Evolutionary conservation across 2,113 vertebrate genomes (phyloP).

Genomic region (Myrmecobius fasciatus): DNA sequence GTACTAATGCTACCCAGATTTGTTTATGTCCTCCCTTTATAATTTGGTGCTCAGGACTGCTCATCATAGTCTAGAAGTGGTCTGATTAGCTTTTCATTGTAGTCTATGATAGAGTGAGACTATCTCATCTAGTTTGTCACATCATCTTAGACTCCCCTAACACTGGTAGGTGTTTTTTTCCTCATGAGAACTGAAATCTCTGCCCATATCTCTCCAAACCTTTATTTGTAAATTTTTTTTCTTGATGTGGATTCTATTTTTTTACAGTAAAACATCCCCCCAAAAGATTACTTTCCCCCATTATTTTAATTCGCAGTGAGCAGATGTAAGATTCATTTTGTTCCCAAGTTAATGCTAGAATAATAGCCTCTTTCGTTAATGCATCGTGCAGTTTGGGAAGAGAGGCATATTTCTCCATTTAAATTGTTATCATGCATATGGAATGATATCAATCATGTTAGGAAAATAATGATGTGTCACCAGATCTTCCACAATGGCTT

Average conservation of each 20-base stretch:
- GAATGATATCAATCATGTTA: conserved; percentile 23
- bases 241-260: background rate
- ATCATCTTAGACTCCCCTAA: background rate
- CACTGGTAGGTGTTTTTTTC: background rate
- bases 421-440: conserved; percentile 44
- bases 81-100: background rate
- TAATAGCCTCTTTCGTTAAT: background rate
- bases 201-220: background rate
- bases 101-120: background rate
- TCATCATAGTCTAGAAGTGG: background rate
- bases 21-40: background rate
- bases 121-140: background rate
- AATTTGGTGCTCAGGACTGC: background rate
- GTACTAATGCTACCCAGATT: background rate
- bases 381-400: conserved; percentile 38
- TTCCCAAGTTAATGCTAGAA: background rate
- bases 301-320: background rate
- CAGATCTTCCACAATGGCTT: conserved; percentile 7
- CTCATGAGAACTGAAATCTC: background rate
- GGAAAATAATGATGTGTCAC: background rate
- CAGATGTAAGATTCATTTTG: background rate
- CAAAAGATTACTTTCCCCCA: background rate
- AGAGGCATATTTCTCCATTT: conserved; percentile 20
- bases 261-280: background rate
- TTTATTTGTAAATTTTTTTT: background rate